phyloP scores from a whole-genome alignment of 2,888 invertebrate genomes.

The Apodemia hepburni region DNA sequence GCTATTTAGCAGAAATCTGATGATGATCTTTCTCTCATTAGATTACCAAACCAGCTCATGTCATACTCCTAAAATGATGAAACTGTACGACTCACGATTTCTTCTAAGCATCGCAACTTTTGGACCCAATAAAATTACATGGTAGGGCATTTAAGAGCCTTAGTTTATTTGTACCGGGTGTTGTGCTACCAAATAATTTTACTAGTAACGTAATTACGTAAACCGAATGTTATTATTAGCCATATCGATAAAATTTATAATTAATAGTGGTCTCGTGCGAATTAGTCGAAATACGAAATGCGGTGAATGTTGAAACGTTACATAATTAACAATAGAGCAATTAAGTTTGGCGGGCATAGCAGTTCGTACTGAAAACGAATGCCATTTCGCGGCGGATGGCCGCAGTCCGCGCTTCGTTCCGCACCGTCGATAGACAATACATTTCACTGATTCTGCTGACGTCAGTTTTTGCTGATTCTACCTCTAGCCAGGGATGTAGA shows the following conservation, averaged over 20 bases:
- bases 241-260: constrained; percentile 32
- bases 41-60: too few relatives aligned
- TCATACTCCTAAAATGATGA: too few relatives aligned
- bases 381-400: constrained; percentile 50
- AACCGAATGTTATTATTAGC: not conserved
- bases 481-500: constrained; percentile 24
- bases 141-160: too few relatives aligned
- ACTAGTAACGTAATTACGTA: not conserved
- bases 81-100: too few relatives aligned
- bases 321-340: constrained; percentile 79
- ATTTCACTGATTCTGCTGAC: constrained; percentile 71
- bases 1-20: too few relatives aligned
- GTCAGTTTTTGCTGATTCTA: constrained; percentile 54
- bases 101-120: too few relatives aligned
- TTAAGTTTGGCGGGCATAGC: constrained; percentile 64
- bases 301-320: constrained; percentile 67
- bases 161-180: too few relatives aligned
- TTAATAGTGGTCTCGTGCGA: constrained; percentile 50
- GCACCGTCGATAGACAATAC: constrained; percentile 61
- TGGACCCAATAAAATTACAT: too few relatives aligned
- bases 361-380: constrained; percentile 61
- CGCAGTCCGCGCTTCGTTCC: constrained; percentile 44
- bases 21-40: too few relatives aligned
- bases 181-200: not conserved
- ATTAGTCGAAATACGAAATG: constrained; percentile 53